Evolutionary conservation across 2,113 vertebrate species (phyloP).

Genomic region (Hyla sarda): DNA sequence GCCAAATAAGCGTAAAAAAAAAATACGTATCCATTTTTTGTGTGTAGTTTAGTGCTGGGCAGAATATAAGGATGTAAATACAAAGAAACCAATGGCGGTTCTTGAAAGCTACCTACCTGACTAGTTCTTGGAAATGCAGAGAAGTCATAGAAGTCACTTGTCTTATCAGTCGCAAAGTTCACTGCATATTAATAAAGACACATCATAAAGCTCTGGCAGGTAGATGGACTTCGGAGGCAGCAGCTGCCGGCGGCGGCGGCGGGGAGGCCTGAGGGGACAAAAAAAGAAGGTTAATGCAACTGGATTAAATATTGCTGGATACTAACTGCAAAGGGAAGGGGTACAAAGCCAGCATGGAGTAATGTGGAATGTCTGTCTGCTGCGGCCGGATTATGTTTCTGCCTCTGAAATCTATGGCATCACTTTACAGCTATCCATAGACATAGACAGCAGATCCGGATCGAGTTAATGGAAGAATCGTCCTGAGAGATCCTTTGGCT

Average conservation of each 20-base stretch:
- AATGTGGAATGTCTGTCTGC: constrained; percentile 31
- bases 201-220: background rate
- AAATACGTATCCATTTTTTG: too few relatives aligned
- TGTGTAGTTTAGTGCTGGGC: too few relatives aligned
- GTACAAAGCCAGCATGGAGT: background rate
- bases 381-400: background rate
- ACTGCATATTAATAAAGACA: constrained; percentile 14
- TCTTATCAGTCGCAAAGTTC: constrained; percentile 11
- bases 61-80: background rate
- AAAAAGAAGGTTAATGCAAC: background rate
- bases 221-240: background rate
- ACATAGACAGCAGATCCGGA: background rate
- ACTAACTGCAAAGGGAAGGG: background rate
- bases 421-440: constrained; percentile 3
- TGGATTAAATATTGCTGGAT: background rate
- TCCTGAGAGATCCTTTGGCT: background rate
- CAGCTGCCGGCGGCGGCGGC: too few relatives aligned
- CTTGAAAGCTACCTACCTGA: constrained; percentile 17
- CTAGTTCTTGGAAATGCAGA: constrained; percentile 19
- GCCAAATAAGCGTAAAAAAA: too few relatives aligned
- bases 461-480: background rate
- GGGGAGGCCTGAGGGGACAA: background rate
- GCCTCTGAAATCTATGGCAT: constrained; percentile 4
- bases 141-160: background rate
- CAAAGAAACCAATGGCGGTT: background rate